Base-by-base conservation (phyloP, 2,113 vertebrate species). In the Excalfactoria chinensis region DNA sequence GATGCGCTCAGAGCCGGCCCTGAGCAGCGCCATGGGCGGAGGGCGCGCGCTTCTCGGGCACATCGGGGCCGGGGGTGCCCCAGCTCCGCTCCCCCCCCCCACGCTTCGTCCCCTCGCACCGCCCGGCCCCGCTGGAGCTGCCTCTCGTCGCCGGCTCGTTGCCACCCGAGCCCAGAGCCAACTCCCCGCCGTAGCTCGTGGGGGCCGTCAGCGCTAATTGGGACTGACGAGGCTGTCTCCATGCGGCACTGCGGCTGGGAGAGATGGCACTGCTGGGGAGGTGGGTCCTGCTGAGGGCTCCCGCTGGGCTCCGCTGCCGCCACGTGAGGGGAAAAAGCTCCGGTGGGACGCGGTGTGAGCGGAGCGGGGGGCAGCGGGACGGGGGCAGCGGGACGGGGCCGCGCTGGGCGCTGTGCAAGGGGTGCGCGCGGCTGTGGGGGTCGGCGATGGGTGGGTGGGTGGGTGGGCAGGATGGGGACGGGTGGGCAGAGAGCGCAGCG, bases 91-190 rank as follows among this genome's bases (percentile, higher is more conserved):
- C 5, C 3, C 63, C 20, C 56, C 2, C 48, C 25, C 32, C 2
- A 1, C 46, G 20, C 7, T 10, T 2, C 0, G 58, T 13, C 5
- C 28, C 72, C 68, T 40, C 1, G 0, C 48, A 18, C 6, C 2
- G 7, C 55, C 0, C 0, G 0, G 46, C 1, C 2, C 11, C 4
- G 40, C 63, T 53, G 56, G 20, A 2, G n/a, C 32, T 3, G 0
- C 0, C 32, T 66, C 75, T 63, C 35, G 37, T 25, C 68, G 43
- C 13, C 34, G 3, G 5, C 9, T 69, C 28, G 23, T 60, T 53
- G 37, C 25, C 48, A 25, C 64, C 60, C 18, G 25, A 75, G 43
- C 5, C 3, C 35, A 2, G 51, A 20, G 58, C 37, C 10, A 23
- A 28, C 51, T 25, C 51, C 37, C 30, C 0, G 1, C 84, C 5